A percentile compares a stretch with the other conserved stretches of the same genome.
Evolutionary conservation across 1,140 invertebrate species (phyloP).

Genomic region (Ips nitidus): DNA sequence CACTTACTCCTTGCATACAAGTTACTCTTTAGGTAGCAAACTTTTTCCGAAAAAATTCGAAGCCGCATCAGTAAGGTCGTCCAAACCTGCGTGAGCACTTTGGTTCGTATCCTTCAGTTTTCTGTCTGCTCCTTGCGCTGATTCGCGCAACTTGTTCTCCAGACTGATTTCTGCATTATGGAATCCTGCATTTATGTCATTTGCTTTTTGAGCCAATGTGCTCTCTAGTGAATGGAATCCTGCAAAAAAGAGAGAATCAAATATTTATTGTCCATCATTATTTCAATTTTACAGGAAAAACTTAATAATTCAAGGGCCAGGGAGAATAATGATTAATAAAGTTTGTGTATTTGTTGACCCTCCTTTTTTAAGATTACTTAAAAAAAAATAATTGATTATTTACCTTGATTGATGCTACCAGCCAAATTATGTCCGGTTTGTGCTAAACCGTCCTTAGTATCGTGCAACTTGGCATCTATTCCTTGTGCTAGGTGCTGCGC

Average conservation of each 20-base stretch:
- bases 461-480: not conserved
- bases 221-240: constrained; percentile 26
- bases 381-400: not conserved
- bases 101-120: constrained; percentile 34
- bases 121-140: constrained; percentile 37
- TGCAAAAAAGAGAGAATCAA: constrained; percentile 16
- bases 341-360: not conserved
- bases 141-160: constrained; percentile 33
- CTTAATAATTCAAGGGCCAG: no score
- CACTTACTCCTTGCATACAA: not conserved
- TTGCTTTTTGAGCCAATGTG: constrained; percentile 29
- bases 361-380: no score
- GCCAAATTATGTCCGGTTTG: not conserved
- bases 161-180: constrained; percentile 37
- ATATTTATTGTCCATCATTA: not conserved
- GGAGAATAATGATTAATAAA: not conserved
- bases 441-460: no score
- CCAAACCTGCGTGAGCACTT: constrained; percentile 20
- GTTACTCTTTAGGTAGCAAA: constrained; percentile 37
- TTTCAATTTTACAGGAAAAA: no score
- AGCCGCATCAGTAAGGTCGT: constrained; percentile 40
- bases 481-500: constrained; percentile 25
- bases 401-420: not conserved
- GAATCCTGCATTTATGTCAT: constrained; percentile 34
- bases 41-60: constrained; percentile 40